Conservation (phyloP, 2,797 vertebrate species). For the Meda fulgida region DNA sequence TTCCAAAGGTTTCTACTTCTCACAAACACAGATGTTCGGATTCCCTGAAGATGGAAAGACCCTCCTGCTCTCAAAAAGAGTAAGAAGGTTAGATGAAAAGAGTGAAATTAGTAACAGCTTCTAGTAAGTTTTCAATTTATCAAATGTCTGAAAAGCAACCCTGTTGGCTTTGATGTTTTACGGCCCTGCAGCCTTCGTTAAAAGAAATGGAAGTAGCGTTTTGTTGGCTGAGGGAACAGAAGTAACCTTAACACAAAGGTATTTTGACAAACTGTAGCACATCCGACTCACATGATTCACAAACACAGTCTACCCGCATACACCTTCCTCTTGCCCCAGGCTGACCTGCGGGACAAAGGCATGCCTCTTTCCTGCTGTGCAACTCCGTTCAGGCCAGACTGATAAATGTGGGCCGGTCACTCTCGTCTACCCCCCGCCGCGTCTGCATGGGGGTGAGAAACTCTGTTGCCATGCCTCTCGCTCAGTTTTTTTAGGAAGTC, state of each 20-base stretch:
- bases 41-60: conserved; percentile 80
- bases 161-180: conserved; percentile 70
- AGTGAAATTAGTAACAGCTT: conserved; percentile 72
- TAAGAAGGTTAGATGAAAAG: conserved; percentile 78
- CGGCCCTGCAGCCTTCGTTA: conserved; percentile 63
- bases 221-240: conserved; percentile 40
- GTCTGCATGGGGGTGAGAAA: conserved; percentile 34
- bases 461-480: neutral
- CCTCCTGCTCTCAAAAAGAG: conserved; percentile 73
- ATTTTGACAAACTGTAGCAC: conserved; percentile 27
- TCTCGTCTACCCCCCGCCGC: conserved; percentile 4
- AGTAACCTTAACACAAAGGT: conserved; percentile 54
- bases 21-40: conserved; percentile 84
- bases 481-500: neutral
- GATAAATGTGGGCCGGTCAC: conserved; percentile 37
- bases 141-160: conserved; percentile 65
- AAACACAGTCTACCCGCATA: neutral
- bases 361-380: conserved; percentile 56
- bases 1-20: conserved; percentile 66
- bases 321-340: conserved; percentile 46
- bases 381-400: conserved; percentile 41
- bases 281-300: conserved; percentile 7
- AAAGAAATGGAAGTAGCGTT: conserved; percentile 48
- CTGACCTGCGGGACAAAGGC: conserved; percentile 59
- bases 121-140: conserved; percentile 23